Conservation (phyloP, 2,888 invertebrate genomes). For the Galerucella nymphaeae region DNA sequence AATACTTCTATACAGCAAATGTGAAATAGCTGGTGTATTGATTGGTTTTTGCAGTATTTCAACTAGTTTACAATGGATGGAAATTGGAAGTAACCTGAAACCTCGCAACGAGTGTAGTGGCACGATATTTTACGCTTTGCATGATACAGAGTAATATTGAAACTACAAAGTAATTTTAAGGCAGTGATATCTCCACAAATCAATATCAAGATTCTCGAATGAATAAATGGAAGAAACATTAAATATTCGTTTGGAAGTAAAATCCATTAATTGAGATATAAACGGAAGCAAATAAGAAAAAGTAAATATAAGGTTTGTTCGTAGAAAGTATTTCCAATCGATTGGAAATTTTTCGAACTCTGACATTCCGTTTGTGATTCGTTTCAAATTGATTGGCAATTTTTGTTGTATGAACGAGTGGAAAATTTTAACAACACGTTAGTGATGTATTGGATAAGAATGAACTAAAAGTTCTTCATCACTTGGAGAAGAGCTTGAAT, state of each 20-base stretch:
- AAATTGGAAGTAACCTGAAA: not conserved
- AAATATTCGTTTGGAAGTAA: not conserved
- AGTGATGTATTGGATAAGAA: too few relatives aligned
- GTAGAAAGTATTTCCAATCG: too few relatives aligned
- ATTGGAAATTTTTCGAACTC: too few relatives aligned
- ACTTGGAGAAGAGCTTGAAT: too few relatives aligned
- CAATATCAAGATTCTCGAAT: constrained; percentile 6
- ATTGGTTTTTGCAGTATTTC: not conserved
- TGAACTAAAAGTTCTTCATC: too few relatives aligned
- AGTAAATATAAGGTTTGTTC: too few relatives aligned
- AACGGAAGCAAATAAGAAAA: not conserved
- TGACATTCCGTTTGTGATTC: too few relatives aligned
- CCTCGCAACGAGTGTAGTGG: not conserved
- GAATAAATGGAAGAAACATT: not conserved
- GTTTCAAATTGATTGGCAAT: too few relatives aligned
- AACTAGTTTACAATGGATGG: not conserved
- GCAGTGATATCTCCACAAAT: constrained; percentile 9
- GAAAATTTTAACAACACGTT: too few relatives aligned
- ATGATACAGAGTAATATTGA: constrained; percentile 1
- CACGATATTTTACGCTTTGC: constrained; percentile 11
- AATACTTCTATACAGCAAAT: too few relatives aligned
- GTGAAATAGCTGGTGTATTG: not conserved
- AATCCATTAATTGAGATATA: not conserved
- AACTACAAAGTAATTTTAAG: constrained; percentile 10
- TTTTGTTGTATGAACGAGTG: too few relatives aligned